Evolutionary conservation across 1,140 invertebrate species (phyloP), one percentile per base, ranked within the genome.

Genomic region (Camponotus floridanus): DNA sequence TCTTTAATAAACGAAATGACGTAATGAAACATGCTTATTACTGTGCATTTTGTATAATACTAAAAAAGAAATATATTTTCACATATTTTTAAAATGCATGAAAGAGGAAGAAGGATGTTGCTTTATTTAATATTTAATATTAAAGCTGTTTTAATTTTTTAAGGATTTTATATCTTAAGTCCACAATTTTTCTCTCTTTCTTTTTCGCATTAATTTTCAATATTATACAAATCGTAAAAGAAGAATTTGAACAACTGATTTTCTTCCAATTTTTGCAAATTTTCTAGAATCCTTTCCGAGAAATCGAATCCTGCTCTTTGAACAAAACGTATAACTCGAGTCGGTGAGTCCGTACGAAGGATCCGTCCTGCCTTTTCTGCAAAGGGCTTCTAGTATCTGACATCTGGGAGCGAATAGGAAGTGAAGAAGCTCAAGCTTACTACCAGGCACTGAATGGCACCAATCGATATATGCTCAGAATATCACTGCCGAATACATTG

Each of bases 381-480:
- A 26, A 61, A 83, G 39, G 39, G 51, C n/a, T n/a, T 81, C 31
- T 36, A 59, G 51, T 73, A 81, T 61, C 65, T 81, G 51, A 70
- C 51, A 81, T 71, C 39, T 61, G 39, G 3, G 3, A 73, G 55
- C 39, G 51, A 86, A 79, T 85, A 76, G 71, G 71, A 85, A 85
- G 36, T 73, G 90, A 91, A 91, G 90, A 89, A 90, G 86, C 71
- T 79, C 71, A 74, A 80, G 67, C 65, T 18, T 88, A 91, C 88
- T 81, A 92, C 93, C 93, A 94, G 94, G 93, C 86, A 94, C 93
- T 88, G 91, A 88, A 93, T 87, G 93, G 93, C 88, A 94, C 93
- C 90, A 94, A 94, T 94, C 94, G 90, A 94, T 94, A 76, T 85
- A 87, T 86, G 81, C 86, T 68, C 61, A 74, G 61, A n/a, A 87